Percentiles rank a stretch among this genome's conserved stretches.
Evolutionary conservation across 2,797 vertebrate genomes (phyloP).

Genomic region (Craterocephalus amniculus): DNA sequence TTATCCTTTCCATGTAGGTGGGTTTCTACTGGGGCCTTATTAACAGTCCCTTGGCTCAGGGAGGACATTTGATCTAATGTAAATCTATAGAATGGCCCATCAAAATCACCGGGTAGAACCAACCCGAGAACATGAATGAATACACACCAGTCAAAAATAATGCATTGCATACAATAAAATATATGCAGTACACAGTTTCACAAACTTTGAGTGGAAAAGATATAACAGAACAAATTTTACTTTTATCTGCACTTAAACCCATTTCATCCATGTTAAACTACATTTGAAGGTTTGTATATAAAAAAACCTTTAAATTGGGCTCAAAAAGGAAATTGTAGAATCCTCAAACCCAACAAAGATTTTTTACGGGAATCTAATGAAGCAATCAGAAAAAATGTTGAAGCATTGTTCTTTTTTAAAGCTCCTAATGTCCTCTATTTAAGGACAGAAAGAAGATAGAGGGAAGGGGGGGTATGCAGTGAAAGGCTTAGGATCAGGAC

Average conservation of each 20-base stretch:
- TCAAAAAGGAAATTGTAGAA: too few relatives aligned
- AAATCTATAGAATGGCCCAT: conserved; percentile 27
- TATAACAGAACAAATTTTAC: too few relatives aligned
- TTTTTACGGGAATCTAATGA: too few relatives aligned
- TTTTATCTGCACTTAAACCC: too few relatives aligned
- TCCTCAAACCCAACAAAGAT: too few relatives aligned
- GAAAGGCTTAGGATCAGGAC: background rate
- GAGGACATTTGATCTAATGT: conserved; percentile 57
- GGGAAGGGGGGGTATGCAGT: background rate
- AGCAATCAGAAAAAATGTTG: too few relatives aligned
- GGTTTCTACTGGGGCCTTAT: conserved; percentile 51
- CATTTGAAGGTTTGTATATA: too few relatives aligned
- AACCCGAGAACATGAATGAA: conserved; percentile 5
- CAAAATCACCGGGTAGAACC: background rate
- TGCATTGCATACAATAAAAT: background rate
- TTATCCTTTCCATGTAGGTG: conserved; percentile 26
- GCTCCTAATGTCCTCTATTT: too few relatives aligned
- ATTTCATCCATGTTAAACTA: too few relatives aligned
- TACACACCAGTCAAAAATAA: background rate
- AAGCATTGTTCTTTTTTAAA: too few relatives aligned
- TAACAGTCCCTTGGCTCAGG: conserved; percentile 29
- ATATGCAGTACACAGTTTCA: background rate
- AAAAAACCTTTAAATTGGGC: too few relatives aligned
- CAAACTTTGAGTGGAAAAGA: background rate
- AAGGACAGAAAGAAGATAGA: too few relatives aligned